A percentile compares a stretch with the other conserved stretches of the same genome.
Conservation (phyloP, 2,797 vertebrate genomes). For the Microctenopoma lineatum region DNA sequence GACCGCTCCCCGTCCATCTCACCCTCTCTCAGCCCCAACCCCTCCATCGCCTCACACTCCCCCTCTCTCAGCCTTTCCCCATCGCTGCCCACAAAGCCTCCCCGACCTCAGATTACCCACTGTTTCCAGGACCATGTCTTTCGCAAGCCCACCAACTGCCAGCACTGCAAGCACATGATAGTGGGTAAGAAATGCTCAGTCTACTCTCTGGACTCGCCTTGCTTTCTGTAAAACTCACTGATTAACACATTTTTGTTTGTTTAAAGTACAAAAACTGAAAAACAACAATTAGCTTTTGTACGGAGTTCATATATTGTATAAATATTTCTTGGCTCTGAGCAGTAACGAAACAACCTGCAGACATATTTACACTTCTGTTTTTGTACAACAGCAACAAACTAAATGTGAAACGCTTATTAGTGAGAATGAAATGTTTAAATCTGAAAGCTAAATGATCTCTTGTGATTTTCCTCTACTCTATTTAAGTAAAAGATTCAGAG, state of each 20-base stretch:
- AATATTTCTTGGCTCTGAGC: not conserved
- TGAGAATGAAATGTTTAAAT: not conserved
- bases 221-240: not conserved
- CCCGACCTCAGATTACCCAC: conserved; percentile 85
- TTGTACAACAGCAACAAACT: not conserved
- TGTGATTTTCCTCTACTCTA: not conserved
- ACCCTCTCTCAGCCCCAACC: conserved; percentile 80
- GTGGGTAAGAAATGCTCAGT: conserved; percentile 83
- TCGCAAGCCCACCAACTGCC: conserved; percentile 90
- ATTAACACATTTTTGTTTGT: not conserved
- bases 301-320: not conserved
- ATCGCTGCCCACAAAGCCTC: conserved; percentile 72
- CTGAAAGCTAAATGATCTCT: not conserved
- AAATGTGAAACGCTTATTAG: not conserved
- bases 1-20: conserved; percentile 77
- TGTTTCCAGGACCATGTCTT: conserved; percentile 92
- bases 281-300: not conserved
- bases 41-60: conserved; percentile 68
- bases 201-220: conserved; percentile 2
- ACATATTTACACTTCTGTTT: not conserved
- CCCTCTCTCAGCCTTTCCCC: conserved; percentile 82
- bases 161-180: conserved; percentile 93
- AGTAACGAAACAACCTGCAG: not conserved
- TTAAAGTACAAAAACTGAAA: not conserved
- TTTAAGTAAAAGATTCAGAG: conserved; percentile 21